Evolutionary conservation across 2,113 vertebrate genomes (phyloP), one percentile per base, ranked within the genome.

Genomic region (Xenopus borealis): DNA sequence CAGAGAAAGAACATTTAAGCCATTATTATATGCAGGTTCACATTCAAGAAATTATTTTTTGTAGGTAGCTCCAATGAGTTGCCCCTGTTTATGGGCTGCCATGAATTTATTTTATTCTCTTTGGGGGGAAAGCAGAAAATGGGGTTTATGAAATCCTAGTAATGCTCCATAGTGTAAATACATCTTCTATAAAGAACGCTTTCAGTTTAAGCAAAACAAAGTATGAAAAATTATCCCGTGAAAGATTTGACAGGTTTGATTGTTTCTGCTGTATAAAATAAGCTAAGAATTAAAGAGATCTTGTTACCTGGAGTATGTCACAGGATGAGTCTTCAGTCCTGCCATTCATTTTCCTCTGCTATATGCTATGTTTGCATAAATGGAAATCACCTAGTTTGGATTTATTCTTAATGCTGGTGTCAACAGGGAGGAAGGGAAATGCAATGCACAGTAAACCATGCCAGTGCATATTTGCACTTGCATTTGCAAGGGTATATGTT

Each of bases 191-290:
- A 40, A 12, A 19, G 20, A 47, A 55, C 8, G 14, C 2, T 64
- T 20, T 66, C 23, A 65, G 19, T 79, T 66, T 69, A 76, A 75
- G 30, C 62, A 83, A 75, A 82, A 66, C 68, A 68, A 72, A 69
- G 69, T 78, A 57, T 83, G 84, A 83, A 83, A 80, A 79, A 79
- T 80, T 69, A 82, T 62, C 66, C 80, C 73, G 78, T 77, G 0
- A 0, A 70, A 69, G 16, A 76, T 78, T 18, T 78, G 75, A 62
- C 63, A 82, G 67, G 61, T 55, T 45, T 7, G 18, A 9, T 0
- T 66, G 72, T 33, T 67, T 59, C 71, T 66, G 79, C 44, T 81
- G 70, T 57, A 78, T 71, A 62, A 2, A 59, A 69, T 64, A 50
- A 78, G 68, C 65, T 44, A 46, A 80, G 65, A 81, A 69, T 57